These are phyloP conservation scores for Lepidurus packardi DNA, from an alignment of 1,140 invertebrate species.

Conservation along the genomic window DNA sequence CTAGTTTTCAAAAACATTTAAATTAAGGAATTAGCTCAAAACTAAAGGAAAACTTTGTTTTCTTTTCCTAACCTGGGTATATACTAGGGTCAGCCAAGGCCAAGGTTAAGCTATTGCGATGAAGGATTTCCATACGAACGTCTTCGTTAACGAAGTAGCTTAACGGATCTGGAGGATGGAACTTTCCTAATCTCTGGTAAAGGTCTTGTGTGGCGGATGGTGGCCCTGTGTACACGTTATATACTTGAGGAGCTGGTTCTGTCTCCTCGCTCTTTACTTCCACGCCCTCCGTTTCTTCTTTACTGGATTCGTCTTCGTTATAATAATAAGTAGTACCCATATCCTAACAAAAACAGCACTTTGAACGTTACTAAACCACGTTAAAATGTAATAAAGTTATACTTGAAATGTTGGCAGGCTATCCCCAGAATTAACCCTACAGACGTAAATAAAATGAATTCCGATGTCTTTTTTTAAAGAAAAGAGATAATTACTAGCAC, in stretches of 20 bases:
- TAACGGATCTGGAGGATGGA: slow-evolving; percentile 41
- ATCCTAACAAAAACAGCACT: neutral
- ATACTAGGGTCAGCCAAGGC: slow-evolving; percentile 57
- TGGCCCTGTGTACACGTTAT: slow-evolving; percentile 27
- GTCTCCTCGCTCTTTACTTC: slow-evolving; percentile 22
- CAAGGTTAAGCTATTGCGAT: slow-evolving; percentile 45
- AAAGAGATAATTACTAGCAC: no score
- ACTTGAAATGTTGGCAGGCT: slow-evolving; percentile 14
- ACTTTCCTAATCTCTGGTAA: slow-evolving; percentile 36
- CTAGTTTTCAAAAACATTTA: slow-evolving; percentile 43
- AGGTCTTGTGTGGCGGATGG: slow-evolving; percentile 34
- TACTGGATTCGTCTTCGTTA: slow-evolving; percentile 49
- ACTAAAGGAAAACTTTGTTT: slow-evolving; percentile 31
- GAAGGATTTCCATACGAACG: slow-evolving; percentile 48
- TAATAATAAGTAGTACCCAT: slow-evolving; percentile 88
- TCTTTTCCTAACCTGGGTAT: slow-evolving; percentile 50
- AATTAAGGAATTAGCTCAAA: slow-evolving; percentile 18
- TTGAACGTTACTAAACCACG: slow-evolving; percentile 4
- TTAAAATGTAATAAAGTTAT: slow-evolving; percentile 5
- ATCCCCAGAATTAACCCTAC: neutral
- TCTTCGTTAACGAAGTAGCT: slow-evolving; percentile 51
- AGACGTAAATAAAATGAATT: neutral
- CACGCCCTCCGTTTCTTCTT: slow-evolving; percentile 42
- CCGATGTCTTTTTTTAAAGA: neutral
- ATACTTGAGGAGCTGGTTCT: neutral